phyloP scores from a whole-genome alignment of 2,888 invertebrate species.

The Saturnia japonica region DNA sequence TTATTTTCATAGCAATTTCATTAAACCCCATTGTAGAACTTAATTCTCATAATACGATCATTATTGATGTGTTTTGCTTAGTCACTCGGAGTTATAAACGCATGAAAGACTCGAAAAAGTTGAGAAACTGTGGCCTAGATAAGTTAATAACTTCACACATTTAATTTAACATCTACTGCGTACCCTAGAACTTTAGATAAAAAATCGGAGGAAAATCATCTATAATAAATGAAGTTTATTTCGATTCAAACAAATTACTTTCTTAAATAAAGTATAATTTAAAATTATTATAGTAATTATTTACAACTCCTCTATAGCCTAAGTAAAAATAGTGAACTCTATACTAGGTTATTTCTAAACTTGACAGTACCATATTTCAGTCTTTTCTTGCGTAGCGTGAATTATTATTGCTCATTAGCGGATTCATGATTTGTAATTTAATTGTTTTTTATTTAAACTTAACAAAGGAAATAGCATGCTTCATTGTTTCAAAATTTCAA shows the following conservation, averaged over 20 bases:
- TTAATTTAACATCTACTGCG: slow-evolving; percentile 30
- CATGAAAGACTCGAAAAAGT: neutral
- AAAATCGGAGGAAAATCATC: slow-evolving; percentile 18
- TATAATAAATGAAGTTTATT: slow-evolving; percentile 6
- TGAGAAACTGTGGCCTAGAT: neutral
- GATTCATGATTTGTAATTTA: neutral
- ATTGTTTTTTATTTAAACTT: neutral
- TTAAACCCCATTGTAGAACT: too few relatives aligned
- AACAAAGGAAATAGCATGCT: neutral
- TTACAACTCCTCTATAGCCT: slow-evolving; percentile 24
- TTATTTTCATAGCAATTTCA: too few relatives aligned
- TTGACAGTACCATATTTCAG: slow-evolving; percentile 59
- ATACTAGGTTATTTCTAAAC: slow-evolving; percentile 24
- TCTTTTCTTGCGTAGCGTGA: slow-evolving; percentile 51
- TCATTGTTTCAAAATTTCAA: neutral
- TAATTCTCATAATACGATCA: too few relatives aligned
- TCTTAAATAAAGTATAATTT: slow-evolving; percentile 21
- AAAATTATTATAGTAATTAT: slow-evolving; percentile 19
- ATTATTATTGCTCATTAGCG: neutral
- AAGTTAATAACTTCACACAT: slow-evolving; percentile 31
- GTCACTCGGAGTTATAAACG: neutral
- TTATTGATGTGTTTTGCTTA: too few relatives aligned
- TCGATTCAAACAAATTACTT: slow-evolving; percentile 19
- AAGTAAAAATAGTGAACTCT: slow-evolving; percentile 28
- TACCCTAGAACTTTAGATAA: slow-evolving; percentile 28